phyloP scores from a whole-genome alignment of 2,797 vertebrate genomes.

The Periparus ater region DNA sequence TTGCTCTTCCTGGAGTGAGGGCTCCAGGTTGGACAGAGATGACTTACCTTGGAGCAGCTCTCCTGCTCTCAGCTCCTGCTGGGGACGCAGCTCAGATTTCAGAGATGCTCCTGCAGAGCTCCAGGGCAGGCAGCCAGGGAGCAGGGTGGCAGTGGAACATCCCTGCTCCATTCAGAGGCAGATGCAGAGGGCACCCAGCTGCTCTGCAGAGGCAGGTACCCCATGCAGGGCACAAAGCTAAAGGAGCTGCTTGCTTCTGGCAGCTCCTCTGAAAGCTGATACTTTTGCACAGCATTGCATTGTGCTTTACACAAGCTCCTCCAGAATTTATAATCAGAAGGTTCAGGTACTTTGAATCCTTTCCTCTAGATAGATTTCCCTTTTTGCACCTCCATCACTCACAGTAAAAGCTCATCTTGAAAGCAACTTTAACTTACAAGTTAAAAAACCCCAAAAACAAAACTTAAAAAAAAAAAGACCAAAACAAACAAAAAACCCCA shows the following conservation, averaged over 20 bases:
- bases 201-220: background rate
- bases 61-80: background rate
- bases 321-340: background rate
- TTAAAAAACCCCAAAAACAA: accelerated
- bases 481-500: background rate
- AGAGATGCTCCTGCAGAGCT: background rate
- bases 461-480: background rate
- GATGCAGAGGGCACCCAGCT: background rate
- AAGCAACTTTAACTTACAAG: background rate
- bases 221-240: accelerated
- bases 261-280: background rate
- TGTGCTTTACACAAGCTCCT: background rate
- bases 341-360: background rate
- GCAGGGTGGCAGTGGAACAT: accelerated
- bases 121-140: background rate
- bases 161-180: accelerated
- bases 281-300: background rate
- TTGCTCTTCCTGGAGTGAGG: background rate
- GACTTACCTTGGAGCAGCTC: background rate
- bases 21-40: background rate
- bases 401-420: background rate
- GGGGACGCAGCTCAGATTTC: accelerated
- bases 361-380: accelerated
- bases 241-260: background rate
- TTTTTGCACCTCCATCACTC: background rate